Evolutionary conservation across 2,888 invertebrate genomes (phyloP).

Genomic region (Taenaris catops): DNA sequence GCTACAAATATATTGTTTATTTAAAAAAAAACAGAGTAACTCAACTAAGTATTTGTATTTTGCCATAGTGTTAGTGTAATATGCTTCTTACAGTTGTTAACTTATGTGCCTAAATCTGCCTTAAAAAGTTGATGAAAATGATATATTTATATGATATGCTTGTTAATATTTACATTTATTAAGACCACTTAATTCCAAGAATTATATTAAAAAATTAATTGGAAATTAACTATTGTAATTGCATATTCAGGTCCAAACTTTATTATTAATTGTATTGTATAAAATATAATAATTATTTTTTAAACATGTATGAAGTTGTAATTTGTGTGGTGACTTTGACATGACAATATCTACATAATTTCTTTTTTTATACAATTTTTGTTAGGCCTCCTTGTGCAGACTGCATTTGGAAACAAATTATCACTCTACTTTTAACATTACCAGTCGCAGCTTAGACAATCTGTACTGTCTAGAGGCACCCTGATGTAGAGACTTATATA

Average conservation of each 20-base stretch:
- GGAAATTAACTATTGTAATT: conserved; percentile 30
- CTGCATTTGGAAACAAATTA: no score
- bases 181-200: conserved; percentile 27
- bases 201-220: conserved; percentile 27
- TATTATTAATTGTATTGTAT: conserved; percentile 37
- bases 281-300: not conserved
- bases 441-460: no score
- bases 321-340: conserved; percentile 12
- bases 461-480: no score
- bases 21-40: conserved; percentile 39
- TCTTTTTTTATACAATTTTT: no score
- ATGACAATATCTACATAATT: conserved; percentile 21
- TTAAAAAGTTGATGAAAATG: conserved; percentile 41
- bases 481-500: no score
- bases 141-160: conserved; percentile 29
- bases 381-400: no score
- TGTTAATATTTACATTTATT: conserved; percentile 28
- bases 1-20: conserved; percentile 59
- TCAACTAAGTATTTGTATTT: conserved; percentile 43
- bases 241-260: conserved; percentile 59
- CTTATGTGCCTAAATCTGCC: conserved; percentile 65
- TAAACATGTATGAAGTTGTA: conserved; percentile 10
- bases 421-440: no score
- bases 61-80: conserved; percentile 42
- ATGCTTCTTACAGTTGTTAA: conserved; percentile 27